Evolutionary conservation across 2,888 invertebrate genomes (phyloP).

Genomic region (Campopleginae sp.): DNA sequence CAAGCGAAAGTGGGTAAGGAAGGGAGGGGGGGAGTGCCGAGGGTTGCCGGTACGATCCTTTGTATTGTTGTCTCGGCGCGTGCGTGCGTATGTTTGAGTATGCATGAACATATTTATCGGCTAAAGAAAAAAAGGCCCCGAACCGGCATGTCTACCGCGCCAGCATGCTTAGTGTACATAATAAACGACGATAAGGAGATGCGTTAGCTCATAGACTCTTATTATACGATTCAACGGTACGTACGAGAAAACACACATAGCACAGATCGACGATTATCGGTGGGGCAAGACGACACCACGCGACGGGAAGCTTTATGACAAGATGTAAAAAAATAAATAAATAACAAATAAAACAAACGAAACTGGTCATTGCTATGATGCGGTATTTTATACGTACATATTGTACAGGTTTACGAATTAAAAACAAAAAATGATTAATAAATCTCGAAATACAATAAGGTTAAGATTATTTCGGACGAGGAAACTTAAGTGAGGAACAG

Average conservation of each 20-base stretch:
- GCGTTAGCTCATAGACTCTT: constrained; percentile 56
- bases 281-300: constrained; percentile 30
- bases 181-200: constrained; percentile 60
- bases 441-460: constrained; percentile 1
- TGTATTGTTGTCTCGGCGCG: constrained; percentile 61
- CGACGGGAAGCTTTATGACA: neutral
- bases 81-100: constrained; percentile 43
- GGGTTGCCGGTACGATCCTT: constrained; percentile 61
- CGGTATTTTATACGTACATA: constrained; percentile 44
- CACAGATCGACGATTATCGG: constrained; percentile 20
- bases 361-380: constrained; percentile 29
- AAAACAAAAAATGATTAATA: neutral
- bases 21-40: constrained; percentile 15
- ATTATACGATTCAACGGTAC: constrained; percentile 45
- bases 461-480: neutral
- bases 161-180: constrained; percentile 64
- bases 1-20: constrained; percentile 33
- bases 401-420: constrained; percentile 22
- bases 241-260: constrained; percentile 45
- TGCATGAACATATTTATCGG: constrained; percentile 55
- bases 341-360: neutral
- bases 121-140: constrained; percentile 24
- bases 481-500: neutral
- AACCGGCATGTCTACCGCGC: constrained; percentile 37
- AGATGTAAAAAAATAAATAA: constrained; percentile 22